A percentile compares a stretch with the other conserved stretches of the same genome.
Conservation (phyloP, 2,888 invertebrate species). For the Phengaris alcon region DNA sequence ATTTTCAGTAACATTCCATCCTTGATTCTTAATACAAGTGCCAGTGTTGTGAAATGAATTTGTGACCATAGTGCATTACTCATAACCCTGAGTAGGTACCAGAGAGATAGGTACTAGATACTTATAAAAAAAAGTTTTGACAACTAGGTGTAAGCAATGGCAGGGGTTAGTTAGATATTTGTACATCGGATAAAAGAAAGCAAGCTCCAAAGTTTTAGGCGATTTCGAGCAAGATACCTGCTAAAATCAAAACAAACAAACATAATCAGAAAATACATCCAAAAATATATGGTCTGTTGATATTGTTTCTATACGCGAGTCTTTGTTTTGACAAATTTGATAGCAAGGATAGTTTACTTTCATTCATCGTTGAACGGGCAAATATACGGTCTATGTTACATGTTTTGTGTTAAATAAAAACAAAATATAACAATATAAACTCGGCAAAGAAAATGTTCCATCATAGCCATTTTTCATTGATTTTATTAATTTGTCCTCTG, state of each 20-base stretch:
- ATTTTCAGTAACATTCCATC: too few relatives aligned
- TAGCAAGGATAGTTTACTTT: slow-evolving; percentile 7
- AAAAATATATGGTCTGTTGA: not conserved
- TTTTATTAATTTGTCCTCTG: too few relatives aligned
- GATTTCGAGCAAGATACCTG: not conserved
- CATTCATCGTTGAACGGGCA: not conserved
- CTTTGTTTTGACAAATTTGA: slow-evolving; percentile 11
- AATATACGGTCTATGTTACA: not conserved
- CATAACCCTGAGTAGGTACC: too few relatives aligned
- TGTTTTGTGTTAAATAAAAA: not conserved
- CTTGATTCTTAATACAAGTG: too few relatives aligned
- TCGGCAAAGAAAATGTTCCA: not conserved
- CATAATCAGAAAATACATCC: slow-evolving; percentile 2
- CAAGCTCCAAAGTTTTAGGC: not conserved
- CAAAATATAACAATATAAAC: not conserved
- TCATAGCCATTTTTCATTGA: too few relatives aligned
- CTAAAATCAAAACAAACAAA: slow-evolving; percentile 4
- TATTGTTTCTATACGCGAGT: slow-evolving; percentile 11
- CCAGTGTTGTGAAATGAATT: too few relatives aligned
- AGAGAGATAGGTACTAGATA: too few relatives aligned
- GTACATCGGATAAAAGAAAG: too few relatives aligned
- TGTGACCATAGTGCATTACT: too few relatives aligned
- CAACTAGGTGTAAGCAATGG: too few relatives aligned
- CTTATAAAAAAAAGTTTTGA: too few relatives aligned
- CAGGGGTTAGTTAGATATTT: too few relatives aligned